Evolutionary conservation across 1,140 invertebrate species (phyloP).

Genomic region (Drosophila equinoxialis): DNA sequence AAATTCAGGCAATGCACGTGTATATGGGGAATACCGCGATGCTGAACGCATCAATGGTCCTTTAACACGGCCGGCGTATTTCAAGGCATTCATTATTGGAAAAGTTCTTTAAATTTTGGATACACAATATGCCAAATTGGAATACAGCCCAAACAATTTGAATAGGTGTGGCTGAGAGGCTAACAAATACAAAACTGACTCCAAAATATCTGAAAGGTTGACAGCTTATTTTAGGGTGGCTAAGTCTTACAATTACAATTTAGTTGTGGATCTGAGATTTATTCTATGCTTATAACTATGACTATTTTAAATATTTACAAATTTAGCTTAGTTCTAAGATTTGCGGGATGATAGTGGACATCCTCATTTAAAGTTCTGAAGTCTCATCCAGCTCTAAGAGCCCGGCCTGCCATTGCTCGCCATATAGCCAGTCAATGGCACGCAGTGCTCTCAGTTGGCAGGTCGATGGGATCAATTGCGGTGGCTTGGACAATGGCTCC

Average conservation of each 20-base stretch:
- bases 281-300: not conserved
- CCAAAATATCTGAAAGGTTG: not conserved
- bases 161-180: not conserved
- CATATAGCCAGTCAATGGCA: slow-evolving; percentile 15
- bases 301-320: not conserved
- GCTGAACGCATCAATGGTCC: not conserved
- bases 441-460: slow-evolving; percentile 7
- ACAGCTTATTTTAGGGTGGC: not conserved
- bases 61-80: not conserved
- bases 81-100: not conserved
- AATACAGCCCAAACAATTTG: not conserved
- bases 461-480: not conserved
- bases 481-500: not conserved
- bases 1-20: not conserved
- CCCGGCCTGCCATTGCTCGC: slow-evolving; percentile 17
- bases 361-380: not conserved
- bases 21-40: not conserved
- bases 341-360: not conserved
- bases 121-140: not conserved
- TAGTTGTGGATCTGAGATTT: not conserved
- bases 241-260: not conserved
- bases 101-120: not conserved
- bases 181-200: not conserved
- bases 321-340: not conserved
- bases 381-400: not conserved